Evolutionary conservation across 2,888 invertebrate species (phyloP).

Genomic region (Globia sparganii): DNA sequence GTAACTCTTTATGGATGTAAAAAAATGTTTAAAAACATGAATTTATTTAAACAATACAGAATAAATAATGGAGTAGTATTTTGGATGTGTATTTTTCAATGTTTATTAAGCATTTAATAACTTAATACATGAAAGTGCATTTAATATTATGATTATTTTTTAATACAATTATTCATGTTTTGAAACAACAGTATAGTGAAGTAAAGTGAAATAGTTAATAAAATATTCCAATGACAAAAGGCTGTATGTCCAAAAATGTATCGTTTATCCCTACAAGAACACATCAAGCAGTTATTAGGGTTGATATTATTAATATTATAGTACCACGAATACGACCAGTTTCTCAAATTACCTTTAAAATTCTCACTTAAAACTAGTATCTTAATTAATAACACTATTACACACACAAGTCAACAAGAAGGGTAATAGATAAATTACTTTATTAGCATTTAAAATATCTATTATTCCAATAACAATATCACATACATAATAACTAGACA

Average conservation of each 20-base stretch:
- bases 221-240: constrained; percentile 49
- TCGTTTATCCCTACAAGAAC: constrained; percentile 53
- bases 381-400: constrained; percentile 78
- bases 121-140: not conserved
- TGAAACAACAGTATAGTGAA: constrained; percentile 47
- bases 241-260: constrained; percentile 51
- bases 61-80: not conserved
- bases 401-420: constrained; percentile 89
- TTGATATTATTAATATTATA: constrained; percentile 44
- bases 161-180: constrained; percentile 12
- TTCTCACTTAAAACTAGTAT: constrained; percentile 67
- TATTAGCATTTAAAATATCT: constrained; percentile 87
- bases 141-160: not conserved
- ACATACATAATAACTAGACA: constrained; percentile 88
- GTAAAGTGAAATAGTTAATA: constrained; percentile 23
- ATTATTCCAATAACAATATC: constrained; percentile 89
- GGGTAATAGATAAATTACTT: constrained; percentile 82
- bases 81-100: not conserved
- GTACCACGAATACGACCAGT: constrained; percentile 54
- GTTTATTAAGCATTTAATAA: not conserved
- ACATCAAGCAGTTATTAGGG: constrained; percentile 62
- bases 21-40: constrained; percentile 42
- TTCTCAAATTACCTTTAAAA: constrained; percentile 67
- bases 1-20: constrained; percentile 36
- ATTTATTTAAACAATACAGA: not conserved